Evolutionary conservation across 2,113 vertebrate genomes (phyloP).

Genomic region (Pandion haliaetus): DNA sequence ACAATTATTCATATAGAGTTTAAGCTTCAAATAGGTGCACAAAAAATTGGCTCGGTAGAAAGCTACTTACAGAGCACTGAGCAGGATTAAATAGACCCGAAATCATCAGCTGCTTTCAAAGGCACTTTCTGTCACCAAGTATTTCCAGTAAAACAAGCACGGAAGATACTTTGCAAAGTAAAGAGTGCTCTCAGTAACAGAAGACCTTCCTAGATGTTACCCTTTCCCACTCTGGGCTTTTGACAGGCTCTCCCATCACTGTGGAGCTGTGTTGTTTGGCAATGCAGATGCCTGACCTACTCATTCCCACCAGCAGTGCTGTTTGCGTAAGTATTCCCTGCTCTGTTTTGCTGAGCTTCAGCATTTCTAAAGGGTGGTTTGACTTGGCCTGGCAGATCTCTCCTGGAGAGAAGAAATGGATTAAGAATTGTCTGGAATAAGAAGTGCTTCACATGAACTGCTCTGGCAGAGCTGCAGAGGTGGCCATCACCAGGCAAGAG

Average conservation of each 20-base stretch:
- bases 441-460: background rate
- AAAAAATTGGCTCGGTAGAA: background rate
- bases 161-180: background rate
- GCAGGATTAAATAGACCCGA: background rate
- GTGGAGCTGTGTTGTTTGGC: accelerated
- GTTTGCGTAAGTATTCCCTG: background rate
- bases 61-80: background rate
- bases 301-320: background rate
- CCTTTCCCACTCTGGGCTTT: background rate
- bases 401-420: background rate
- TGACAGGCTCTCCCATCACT: background rate
- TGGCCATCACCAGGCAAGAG: accelerated
- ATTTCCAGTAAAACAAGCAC: background rate
- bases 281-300: background rate
- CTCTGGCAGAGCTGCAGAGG: background rate
- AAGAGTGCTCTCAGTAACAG: background rate
- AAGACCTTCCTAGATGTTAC: background rate
- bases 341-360: background rate
- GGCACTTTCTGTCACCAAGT: background rate
- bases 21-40: background rate
- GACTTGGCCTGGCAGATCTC: background rate
- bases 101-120: background rate
- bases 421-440: background rate
- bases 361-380: background rate
- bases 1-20: background rate